These are phyloP conservation scores for cat (Felis catus) DNA, from an alignment of 2,113 vertebrate species.

Conservation along the genomic window F.catus_Fca126_mat1.0 CM031427.1:34588001-34588500, in stretches of 20 bases:
- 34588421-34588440: background rate
- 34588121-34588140: background rate
- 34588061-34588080: background rate
- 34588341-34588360: no score
- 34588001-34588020: background rate
- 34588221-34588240: no score
- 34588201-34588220: no score
- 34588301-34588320: no score
- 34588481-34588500: background rate
- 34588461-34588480: background rate
- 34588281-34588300: no score
- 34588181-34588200: no score
- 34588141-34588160: background rate
- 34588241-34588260: no score
- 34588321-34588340: no score
- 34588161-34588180: background rate
- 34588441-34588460: background rate
- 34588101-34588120: no score
- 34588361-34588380: no score
- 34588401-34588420: background rate
- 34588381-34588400: no score
- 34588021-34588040: background rate
- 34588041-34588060: background rate
- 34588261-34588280: accelerated
- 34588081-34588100: background rate